These are phyloP conservation scores for Notothenia rossii DNA, from an alignment of 2,113 vertebrate genomes.

Conservation along the genomic window DNA sequence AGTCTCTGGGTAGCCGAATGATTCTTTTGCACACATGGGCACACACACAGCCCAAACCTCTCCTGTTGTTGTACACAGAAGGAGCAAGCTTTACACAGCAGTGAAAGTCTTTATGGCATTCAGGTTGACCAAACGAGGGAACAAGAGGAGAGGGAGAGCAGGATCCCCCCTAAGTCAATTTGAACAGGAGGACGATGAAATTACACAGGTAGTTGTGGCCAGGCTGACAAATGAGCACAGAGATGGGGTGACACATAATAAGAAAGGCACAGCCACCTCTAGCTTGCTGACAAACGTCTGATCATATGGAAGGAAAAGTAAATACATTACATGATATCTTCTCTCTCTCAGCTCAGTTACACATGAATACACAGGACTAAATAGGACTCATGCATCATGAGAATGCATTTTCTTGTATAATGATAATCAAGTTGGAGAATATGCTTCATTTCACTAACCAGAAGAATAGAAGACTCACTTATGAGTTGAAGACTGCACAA, in stretches of 20 bases:
- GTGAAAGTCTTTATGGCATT: constrained; percentile 75
- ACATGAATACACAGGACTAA: constrained; percentile 9
- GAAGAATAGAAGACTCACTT: constrained; percentile 29
- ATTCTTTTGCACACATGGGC: constrained; percentile 28
- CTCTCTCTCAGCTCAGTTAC: constrained; percentile 25
- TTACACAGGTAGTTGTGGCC: constrained; percentile 75
- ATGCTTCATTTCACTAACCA: constrained; percentile 50
- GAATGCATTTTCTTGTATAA: constrained; percentile 13
- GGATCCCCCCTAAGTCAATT: constrained; percentile 81
- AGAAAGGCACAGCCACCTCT: constrained; percentile 60
- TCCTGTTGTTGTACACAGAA: constrained; percentile 49
- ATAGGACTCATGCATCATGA: constrained; percentile 14
- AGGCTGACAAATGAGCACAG: constrained; percentile 78
- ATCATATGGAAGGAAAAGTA: constrained; percentile 20
- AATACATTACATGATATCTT: constrained; percentile 40
- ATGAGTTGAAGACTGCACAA: neutral
- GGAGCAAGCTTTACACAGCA: constrained; percentile 69
- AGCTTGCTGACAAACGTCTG: constrained; percentile 47
- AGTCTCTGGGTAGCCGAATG: constrained; percentile 48
- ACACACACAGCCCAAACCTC: constrained; percentile 44
- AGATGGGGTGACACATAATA: constrained; percentile 75
- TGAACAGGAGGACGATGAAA: constrained; percentile 81
- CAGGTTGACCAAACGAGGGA: constrained; percentile 62
- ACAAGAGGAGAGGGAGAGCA: constrained; percentile 56
- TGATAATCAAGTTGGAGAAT: constrained; percentile 27